Evolutionary conservation across 2,797 vertebrate genomes (phyloP).

Genomic region (Holocentrus rufus): DNA sequence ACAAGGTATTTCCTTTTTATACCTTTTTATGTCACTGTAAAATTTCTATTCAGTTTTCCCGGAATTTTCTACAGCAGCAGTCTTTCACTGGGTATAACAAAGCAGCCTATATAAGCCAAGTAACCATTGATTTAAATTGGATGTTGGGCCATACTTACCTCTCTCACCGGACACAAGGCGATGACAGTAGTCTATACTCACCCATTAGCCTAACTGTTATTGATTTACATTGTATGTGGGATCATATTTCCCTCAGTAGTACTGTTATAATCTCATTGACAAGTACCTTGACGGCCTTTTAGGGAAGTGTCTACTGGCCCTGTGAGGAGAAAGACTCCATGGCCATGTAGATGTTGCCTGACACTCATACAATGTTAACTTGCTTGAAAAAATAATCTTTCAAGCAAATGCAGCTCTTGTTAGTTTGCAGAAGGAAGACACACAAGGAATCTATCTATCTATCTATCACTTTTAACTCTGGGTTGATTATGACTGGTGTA

Average conservation of each 20-base stretch:
- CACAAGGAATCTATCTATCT: not conserved
- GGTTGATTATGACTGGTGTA: not conserved
- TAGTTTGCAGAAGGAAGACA: not conserved
- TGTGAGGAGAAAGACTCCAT: not conserved
- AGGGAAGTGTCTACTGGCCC: constrained; percentile 36
- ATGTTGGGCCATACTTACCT: not conserved
- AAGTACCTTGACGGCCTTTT: not conserved
- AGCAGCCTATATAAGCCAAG: not conserved
- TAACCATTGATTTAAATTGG: not conserved
- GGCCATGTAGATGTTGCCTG: constrained; percentile 7
- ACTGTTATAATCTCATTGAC: constrained; percentile 6
- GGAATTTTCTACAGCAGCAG: too few relatives aligned
- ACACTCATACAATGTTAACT: not conserved
- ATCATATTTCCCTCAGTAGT: constrained; percentile 10
- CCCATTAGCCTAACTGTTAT: not conserved
- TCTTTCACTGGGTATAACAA: not conserved
- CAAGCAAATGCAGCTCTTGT: not conserved
- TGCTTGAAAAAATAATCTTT: not conserved
- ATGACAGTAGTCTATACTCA: not conserved
- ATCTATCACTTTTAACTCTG: not conserved
- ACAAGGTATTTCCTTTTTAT: too few relatives aligned
- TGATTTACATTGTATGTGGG: constrained; percentile 7
- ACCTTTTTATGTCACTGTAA: not conserved
- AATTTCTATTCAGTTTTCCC: not conserved
- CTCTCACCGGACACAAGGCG: not conserved